These are phyloP conservation scores for Cataglyphis rosenhaueri DNA, from an alignment of 2,888 invertebrate species.

Conservation along the genomic window DNA sequence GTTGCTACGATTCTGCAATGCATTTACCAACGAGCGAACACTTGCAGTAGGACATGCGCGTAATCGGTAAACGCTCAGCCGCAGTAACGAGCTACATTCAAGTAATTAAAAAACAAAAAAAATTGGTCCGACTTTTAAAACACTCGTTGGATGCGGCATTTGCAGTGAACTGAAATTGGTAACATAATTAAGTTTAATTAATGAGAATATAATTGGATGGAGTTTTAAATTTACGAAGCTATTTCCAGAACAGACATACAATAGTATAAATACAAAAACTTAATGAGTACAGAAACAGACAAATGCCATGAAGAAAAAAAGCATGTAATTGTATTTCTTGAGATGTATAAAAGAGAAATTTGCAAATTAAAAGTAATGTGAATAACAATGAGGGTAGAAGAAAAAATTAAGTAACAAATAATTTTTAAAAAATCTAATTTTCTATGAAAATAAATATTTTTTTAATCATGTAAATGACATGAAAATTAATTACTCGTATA, in stretches of 20 bases:
- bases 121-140: neutral
- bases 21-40: neutral
- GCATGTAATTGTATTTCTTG: slow-evolving; percentile 2
- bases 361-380: neutral
- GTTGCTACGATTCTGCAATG: slow-evolving; percentile 18
- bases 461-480: neutral
- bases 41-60: neutral
- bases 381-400: neutral
- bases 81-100: slow-evolving; percentile 24
- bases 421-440: neutral
- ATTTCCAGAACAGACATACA: neutral
- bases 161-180: neutral
- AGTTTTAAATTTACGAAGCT: slow-evolving; percentile 27
- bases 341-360: neutral
- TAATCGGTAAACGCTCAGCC: slow-evolving; percentile 37
- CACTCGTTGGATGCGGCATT: neutral
- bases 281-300: slow-evolving; percentile 21
- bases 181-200: slow-evolving; percentile 40
- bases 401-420: neutral
- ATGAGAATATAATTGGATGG: slow-evolving; percentile 38
- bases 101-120: slow-evolving; percentile 25
- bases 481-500: neutral
- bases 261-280: slow-evolving; percentile 12
- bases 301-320: slow-evolving; percentile 10
- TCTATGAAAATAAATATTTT: neutral